phyloP scores from a whole-genome alignment of 2,888 invertebrate genomes.

The Agelastica alni region DNA sequence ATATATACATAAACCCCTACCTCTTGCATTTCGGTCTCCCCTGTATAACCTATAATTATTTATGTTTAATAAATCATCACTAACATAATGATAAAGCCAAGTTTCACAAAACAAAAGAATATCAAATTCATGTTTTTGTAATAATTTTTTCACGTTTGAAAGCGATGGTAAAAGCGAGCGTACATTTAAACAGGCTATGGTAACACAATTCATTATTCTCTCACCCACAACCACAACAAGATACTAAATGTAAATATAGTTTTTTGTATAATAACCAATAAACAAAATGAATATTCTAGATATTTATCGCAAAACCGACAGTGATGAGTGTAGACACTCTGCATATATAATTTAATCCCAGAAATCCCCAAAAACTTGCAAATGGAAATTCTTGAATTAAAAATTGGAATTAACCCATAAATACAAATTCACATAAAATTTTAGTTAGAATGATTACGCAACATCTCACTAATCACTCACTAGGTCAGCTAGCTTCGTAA shows the following conservation, averaged over 20 bases:
- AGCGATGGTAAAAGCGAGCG: neutral
- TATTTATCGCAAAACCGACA: neutral
- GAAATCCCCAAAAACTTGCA: neutral
- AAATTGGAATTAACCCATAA: neutral
- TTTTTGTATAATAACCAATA: too few relatives aligned
- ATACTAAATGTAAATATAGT: too few relatives aligned
- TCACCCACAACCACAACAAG: too few relatives aligned
- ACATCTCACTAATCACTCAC: too few relatives aligned
- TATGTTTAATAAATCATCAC: constrained; percentile 1
- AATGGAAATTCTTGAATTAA: neutral
- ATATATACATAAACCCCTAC: too few relatives aligned
- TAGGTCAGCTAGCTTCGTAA: too few relatives aligned
- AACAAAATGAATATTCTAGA: too few relatives aligned
- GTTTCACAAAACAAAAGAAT: neutral
- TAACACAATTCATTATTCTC: too few relatives aligned
- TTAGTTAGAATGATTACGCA: neutral
- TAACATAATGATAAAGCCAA: neutral
- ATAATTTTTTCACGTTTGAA: neutral
- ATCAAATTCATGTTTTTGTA: neutral
- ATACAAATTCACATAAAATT: neutral
- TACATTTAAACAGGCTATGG: too few relatives aligned
- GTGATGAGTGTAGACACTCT: neutral
- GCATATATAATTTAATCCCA: too few relatives aligned
- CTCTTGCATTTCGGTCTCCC: constrained; percentile 1
- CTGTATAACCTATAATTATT: neutral